Conservation (phyloP, 2,113 vertebrate genomes). For the Chloropsis cyanopogon region DNA sequence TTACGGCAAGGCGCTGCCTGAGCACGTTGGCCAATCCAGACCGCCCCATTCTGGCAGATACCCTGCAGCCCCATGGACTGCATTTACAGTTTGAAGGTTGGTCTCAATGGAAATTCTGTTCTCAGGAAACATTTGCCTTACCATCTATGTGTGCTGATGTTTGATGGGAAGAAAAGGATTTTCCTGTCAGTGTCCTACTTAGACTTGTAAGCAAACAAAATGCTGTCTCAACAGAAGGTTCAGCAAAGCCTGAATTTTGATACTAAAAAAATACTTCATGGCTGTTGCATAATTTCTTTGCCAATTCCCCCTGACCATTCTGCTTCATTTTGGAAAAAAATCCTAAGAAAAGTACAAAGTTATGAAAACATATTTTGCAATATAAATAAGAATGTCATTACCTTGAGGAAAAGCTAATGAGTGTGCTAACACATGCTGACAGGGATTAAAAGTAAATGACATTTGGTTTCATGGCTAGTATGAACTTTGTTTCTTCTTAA, state of each 20-base stretch:
- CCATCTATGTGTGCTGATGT: neutral
- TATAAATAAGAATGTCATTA: neutral
- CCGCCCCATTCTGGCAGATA: neutral
- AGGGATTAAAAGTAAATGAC: neutral
- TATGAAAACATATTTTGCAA: neutral
- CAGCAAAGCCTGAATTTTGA: neutral
- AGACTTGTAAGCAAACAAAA: neutral
- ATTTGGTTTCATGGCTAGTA: neutral
- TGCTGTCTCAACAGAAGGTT: neutral
- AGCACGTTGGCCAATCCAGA: neutral
- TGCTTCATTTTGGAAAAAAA: neutral
- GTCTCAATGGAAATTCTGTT: neutral
- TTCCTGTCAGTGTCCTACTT: neutral
- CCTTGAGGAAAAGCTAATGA: neutral
- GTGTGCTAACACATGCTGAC: neutral
- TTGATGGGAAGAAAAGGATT: neutral
- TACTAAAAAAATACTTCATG: neutral
- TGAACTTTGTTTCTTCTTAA: neutral
- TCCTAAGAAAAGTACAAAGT: neutral
- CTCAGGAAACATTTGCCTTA: neutral
- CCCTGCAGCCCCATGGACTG: neutral
- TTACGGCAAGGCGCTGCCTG: accelerated
- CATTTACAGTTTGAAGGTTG: neutral
- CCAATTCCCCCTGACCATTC: neutral
- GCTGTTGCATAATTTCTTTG: neutral